Conservation (phyloP, 35 echinoderm and acorn worm species). For the Ptychodera flava region DNA sequence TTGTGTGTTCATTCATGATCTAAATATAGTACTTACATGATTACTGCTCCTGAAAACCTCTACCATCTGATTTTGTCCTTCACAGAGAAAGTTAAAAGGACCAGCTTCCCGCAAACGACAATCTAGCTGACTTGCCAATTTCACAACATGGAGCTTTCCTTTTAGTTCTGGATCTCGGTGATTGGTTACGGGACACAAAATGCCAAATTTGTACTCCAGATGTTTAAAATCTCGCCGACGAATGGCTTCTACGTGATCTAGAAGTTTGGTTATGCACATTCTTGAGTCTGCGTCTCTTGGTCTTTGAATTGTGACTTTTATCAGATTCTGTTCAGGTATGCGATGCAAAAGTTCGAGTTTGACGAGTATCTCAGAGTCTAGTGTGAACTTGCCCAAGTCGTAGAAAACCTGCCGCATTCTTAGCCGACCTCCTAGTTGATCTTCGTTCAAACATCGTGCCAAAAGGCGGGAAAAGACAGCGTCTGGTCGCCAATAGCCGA, state of each 20-base stretch:
- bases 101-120: too few species aligned
- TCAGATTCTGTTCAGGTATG: background rate
- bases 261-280: background rate
- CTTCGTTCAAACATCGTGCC: background rate
- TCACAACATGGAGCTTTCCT: background rate
- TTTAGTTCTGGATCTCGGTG: background rate
- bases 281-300: background rate
- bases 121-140: background rate
- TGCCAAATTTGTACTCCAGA: background rate
- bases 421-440: background rate
- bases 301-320: background rate
- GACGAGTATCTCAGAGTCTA: background rate
- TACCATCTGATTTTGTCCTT: too few species aligned
- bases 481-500: background rate
- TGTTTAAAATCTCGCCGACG: background rate
- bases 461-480: conserved; percentile 24
- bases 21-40: too few species aligned
- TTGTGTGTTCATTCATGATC: too few species aligned
- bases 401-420: background rate
- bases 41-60: too few species aligned
- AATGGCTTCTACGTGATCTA: background rate
- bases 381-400: background rate
- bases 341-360: background rate
- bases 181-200: background rate
- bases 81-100: too few species aligned